Conservation (phyloP, 2,888 invertebrate species). For the Schizaphis graminum region DNA sequence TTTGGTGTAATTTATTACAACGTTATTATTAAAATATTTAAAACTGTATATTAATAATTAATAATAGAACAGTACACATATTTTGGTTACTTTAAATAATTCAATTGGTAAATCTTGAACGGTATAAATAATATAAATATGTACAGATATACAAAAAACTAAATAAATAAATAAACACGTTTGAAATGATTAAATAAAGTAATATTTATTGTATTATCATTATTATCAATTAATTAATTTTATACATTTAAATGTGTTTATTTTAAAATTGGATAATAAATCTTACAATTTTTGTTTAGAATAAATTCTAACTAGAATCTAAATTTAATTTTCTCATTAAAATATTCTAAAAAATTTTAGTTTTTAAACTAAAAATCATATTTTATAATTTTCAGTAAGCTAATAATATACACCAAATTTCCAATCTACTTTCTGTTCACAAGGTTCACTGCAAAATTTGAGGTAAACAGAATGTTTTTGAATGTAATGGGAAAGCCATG, state of each 20-base stretch:
- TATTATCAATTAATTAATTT: background rate
- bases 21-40: background rate
- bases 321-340: background rate
- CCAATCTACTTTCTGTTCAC: background rate
- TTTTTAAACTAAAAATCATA: background rate
- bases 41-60: background rate
- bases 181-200: background rate
- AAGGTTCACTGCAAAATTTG: background rate
- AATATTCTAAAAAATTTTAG: background rate
- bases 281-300: background rate
- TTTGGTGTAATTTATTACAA: background rate
- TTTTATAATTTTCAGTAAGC: background rate
- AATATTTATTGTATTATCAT: background rate
- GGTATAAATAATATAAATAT: background rate
- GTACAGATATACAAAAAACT: background rate
- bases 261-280: background rate
- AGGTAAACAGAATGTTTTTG: background rate
- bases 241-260: background rate
- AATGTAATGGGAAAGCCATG: constrained; percentile 37
- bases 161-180: background rate
- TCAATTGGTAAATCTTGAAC: background rate
- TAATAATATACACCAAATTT: background rate
- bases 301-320: background rate
- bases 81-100: background rate
- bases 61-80: background rate